Evolutionary conservation across 2,888 invertebrate genomes (phyloP), one percentile per base, ranked within the genome.

Genomic region (Carpatolechia fugitivella): DNA sequence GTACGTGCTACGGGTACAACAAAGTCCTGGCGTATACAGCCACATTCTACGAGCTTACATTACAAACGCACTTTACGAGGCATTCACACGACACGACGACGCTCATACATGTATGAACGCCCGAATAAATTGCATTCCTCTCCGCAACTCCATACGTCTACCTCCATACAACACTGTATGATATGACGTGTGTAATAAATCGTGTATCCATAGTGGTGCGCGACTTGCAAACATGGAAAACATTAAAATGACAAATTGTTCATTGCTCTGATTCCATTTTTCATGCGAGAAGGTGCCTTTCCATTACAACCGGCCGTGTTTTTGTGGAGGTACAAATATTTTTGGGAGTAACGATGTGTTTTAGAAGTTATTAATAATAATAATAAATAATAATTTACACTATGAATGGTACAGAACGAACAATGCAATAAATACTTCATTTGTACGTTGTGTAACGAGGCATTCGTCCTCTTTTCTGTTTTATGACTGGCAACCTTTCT

Each of bases 171-270:
- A 68, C 38, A 8, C 13, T 5, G 13, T 72, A 77, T 76, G 71
- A 69, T 73, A 76, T 78, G 78, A 77, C 78, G 70, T 64, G 68
- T 61, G 69, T 78, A 76, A 80, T 78, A 81, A 80, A 81, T 80
- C 69, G 74, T 78, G 72, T 75, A 78, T 76, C 74, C 75, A 78
- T 80, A 79, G 72, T 75, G 68, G 68, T 41, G 47, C 64, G 68
- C 68, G 68, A 72, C 66, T 52, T 71, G 79, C 70, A 72, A 76
- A 80, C 80, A 77, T 68, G 76, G 77, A 76, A 77, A 77, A 48
- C 81, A 82, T 85, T 82, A 83, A 81, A 84, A 85, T 85, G 82
- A 84, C 82, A 83, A 83, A 84, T 85, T 71, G 81, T 80, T 74
- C 70, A 74, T 75, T 70, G 75, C 78, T 72, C 70, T 74, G 74